Conservation (phyloP, 2,888 invertebrate species). For the Marronus borbonicus region DNA sequence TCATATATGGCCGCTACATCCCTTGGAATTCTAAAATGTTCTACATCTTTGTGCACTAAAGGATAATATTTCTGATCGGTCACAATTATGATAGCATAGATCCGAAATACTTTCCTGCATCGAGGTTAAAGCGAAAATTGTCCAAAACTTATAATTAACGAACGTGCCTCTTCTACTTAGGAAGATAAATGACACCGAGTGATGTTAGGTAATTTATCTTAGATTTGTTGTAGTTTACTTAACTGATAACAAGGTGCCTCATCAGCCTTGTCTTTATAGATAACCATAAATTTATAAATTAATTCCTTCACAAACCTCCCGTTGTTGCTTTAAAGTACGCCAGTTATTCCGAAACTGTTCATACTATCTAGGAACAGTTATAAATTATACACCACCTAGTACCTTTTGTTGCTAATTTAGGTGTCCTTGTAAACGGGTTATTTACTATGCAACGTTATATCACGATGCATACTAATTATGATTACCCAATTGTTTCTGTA, state of each 20-base stretch:
- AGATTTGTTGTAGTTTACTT: neutral
- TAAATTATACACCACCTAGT: slow-evolving; percentile 38
- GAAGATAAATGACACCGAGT: neutral
- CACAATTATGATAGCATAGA: too few species aligned
- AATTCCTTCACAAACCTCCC: neutral
- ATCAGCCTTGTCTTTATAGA: neutral
- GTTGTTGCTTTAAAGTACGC: neutral
- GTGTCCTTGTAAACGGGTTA: slow-evolving; percentile 34
- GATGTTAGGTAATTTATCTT: neutral
- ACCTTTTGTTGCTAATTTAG: slow-evolving; percentile 49
- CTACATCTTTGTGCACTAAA: too few species aligned
- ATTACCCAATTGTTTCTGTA: slow-evolving; percentile 39
- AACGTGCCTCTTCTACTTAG: neutral
- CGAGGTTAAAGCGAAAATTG: neutral
- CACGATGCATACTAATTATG: slow-evolving; percentile 40
- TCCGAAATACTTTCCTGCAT: too few species aligned
- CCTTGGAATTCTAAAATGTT: too few species aligned
- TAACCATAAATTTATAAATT: slow-evolving; percentile 13
- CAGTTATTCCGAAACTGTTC: slow-evolving; percentile 19
- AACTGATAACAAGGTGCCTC: neutral
- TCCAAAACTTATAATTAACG: neutral
- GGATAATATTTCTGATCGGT: too few species aligned
- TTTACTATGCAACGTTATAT: slow-evolving; percentile 37
- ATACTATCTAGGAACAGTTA: slow-evolving; percentile 14
- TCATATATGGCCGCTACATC: too few species aligned